Evolutionary conservation across 2,888 invertebrate species (phyloP), one percentile per base, ranked within the genome.

Genomic region (Caenorhabditis macrosperma): DNA sequence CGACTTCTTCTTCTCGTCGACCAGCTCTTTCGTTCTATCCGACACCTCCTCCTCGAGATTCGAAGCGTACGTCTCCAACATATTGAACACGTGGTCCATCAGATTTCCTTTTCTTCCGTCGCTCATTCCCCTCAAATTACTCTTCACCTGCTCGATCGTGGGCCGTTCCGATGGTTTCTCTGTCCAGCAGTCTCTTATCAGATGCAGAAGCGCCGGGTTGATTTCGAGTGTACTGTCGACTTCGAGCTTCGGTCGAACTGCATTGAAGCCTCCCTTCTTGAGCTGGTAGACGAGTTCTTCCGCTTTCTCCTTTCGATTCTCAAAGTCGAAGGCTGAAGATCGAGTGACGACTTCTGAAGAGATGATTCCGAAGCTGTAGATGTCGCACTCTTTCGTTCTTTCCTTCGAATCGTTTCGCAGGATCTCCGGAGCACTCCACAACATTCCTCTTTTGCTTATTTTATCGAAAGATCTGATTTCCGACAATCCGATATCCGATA

Each of bases 1-100:
- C 15, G 86, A 83, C 52, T 88, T 88, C 78, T 88, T 88, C 82
- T 88, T 87, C 64, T 88, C 88, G 59, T 88, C 86, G 2, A 86
- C 85, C 35, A 88, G 69, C 48, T 88, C 84, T 46, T 78, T 75
- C 12, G 81, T 84, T 30, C 84, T 48, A 5, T 82, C 78, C 41
- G 81, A 69, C 2, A 84, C 82, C 61, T 87, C 86, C n/a, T 83
- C 83, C 61, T 87, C 87, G n/a, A 87, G 72, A 17, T 78, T 82
- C 1, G 78, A 78, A 0, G 87, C 87, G 60, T 87, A 87, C 5
- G 80, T 66, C 50, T 87, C 87, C 7, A 87, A 59, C 82, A 88
- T 85, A 17, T 82, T 81, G 78, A 87, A 88, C n/a, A 87, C 86
- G 68, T 87, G 86, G 69, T 87, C 87, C 86, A 87, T 88, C 15